Percentiles rank a stretch among this genome's conserved stretches.
Conservation (phyloP, 1,140 invertebrate genomes). For the Drosophila willistoni region DNA sequence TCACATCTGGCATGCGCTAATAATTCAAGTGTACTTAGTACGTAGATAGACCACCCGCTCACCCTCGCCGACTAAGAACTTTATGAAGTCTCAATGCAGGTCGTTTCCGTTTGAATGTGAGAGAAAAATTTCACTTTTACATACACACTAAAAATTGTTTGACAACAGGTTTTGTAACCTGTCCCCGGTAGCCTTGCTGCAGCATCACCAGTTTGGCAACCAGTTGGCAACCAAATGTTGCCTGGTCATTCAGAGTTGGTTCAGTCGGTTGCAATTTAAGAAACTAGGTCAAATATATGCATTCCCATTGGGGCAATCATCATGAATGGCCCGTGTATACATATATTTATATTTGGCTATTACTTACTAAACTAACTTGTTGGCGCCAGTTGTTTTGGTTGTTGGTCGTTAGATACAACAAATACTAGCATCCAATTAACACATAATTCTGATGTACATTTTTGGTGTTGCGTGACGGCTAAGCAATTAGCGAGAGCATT, state of each 20-base stretch:
- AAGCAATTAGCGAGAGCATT: conserved; percentile 49
- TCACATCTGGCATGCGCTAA: conserved; percentile 75
- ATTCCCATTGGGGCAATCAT: conserved; percentile 37
- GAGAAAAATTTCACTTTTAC: conserved; percentile 75
- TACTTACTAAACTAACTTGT: conserved; percentile 41
- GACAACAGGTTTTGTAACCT: conserved; percentile 62
- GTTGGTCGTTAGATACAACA: not conserved
- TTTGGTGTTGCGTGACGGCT: conserved; percentile 52
- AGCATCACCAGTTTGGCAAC: conserved; percentile 29
- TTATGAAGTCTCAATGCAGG: conserved; percentile 25
- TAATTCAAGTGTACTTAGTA: conserved; percentile 51
- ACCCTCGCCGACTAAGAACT: conserved; percentile 35
- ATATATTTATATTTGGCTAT: conserved; percentile 4
- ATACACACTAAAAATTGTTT: conserved; percentile 36
- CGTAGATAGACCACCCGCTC: not conserved
- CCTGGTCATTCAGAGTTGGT: conserved; percentile 20
- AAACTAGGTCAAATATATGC: conserved; percentile 72
- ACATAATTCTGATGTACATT: conserved; percentile 44
- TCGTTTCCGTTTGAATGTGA: conserved; percentile 7
- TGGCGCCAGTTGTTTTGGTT: not conserved
- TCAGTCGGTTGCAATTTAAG: conserved; percentile 19
- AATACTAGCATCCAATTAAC: conserved; percentile 34
- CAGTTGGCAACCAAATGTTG: conserved; percentile 27
- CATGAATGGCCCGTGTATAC: conserved; percentile 4
- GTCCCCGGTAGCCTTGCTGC: conserved; percentile 11